Evolutionary conservation across 2,797 vertebrate species (phyloP).

Genomic region (Anguilla megastoma): DNA sequence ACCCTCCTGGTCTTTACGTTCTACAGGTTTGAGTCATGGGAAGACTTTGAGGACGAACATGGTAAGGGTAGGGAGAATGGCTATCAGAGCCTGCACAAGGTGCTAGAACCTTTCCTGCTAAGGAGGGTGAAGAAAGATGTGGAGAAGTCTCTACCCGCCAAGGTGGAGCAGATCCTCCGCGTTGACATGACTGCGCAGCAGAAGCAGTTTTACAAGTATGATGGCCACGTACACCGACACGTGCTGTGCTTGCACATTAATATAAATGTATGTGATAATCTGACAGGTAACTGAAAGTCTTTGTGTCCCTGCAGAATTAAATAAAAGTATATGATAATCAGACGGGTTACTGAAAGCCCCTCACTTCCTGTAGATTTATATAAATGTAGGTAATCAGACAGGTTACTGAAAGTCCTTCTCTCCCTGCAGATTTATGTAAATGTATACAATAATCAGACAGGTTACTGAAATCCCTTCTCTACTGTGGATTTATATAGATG

Average conservation of each 20-base stretch:
- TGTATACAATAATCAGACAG: background rate
- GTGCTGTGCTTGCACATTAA: no score
- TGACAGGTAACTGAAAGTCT: background rate
- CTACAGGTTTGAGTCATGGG: conserved; percentile 91
- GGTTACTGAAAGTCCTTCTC: background rate
- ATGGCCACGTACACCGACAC: background rate
- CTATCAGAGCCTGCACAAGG: conserved; percentile 97
- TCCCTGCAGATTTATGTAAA: background rate
- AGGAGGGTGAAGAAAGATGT: conserved; percentile 98
- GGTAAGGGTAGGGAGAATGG: conserved; percentile 95
- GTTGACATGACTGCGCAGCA: conserved; percentile 97
- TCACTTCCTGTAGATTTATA: no score
- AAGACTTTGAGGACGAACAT: conserved; percentile 95
- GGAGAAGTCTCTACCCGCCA: conserved; percentile 96
- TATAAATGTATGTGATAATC: background rate
- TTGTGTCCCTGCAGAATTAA: background rate
- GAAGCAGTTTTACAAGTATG: conserved; percentile 98
- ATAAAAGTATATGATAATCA: background rate
- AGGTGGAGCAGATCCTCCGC: conserved; percentile 97
- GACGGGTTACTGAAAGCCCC: background rate
- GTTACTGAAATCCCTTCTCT: no score
- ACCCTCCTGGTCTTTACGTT: background rate
- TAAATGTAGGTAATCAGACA: background rate
- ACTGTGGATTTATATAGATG: no score
- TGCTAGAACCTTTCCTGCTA: conserved; percentile 94